Evolutionary conservation across 2,888 invertebrate genomes (phyloP).

Genomic region (Caenorhabditis sinica): DNA sequence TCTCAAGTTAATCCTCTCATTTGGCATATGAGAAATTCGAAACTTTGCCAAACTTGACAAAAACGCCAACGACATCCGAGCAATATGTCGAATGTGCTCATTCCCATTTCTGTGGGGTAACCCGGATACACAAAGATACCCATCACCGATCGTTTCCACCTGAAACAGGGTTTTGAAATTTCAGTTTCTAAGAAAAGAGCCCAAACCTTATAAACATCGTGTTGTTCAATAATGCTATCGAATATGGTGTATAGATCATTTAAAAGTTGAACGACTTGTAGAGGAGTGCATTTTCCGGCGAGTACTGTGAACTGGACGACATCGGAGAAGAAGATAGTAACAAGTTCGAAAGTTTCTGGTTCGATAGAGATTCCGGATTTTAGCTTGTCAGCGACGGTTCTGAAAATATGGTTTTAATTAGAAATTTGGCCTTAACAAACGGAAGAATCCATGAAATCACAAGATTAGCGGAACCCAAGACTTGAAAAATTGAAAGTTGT

Average conservation of each 20-base stretch:
- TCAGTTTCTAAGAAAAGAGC: neutral
- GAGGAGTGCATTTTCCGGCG: slow-evolving; percentile 73
- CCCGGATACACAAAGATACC: slow-evolving; percentile 73
- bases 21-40: slow-evolving; percentile 78
- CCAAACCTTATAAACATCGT: slow-evolving; percentile 82
- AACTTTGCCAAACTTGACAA: slow-evolving; percentile 70
- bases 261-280: slow-evolving; percentile 77
- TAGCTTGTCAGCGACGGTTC: slow-evolving; percentile 74
- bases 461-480: too few relatives aligned
- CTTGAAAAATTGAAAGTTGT: too few relatives aligned
- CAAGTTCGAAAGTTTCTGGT: slow-evolving; percentile 75
- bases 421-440: too few relatives aligned
- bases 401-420: slow-evolving; percentile 3
- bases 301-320: slow-evolving; percentile 77
- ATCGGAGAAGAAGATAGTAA: slow-evolving; percentile 79
- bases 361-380: slow-evolving; percentile 75
- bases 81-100: slow-evolving; percentile 72
- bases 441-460: too few relatives aligned
- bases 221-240: slow-evolving; percentile 81
- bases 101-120: slow-evolving; percentile 74
- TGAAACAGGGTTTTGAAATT: slow-evolving; percentile 20
- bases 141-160: slow-evolving; percentile 78
- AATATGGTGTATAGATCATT: slow-evolving; percentile 81
- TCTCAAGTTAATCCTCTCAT: slow-evolving; percentile 76
- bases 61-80: slow-evolving; percentile 76